These are phyloP conservation scores for Chelonia mydas DNA, from an alignment of 2,797 vertebrate species.

Conservation along the genomic window DNA sequence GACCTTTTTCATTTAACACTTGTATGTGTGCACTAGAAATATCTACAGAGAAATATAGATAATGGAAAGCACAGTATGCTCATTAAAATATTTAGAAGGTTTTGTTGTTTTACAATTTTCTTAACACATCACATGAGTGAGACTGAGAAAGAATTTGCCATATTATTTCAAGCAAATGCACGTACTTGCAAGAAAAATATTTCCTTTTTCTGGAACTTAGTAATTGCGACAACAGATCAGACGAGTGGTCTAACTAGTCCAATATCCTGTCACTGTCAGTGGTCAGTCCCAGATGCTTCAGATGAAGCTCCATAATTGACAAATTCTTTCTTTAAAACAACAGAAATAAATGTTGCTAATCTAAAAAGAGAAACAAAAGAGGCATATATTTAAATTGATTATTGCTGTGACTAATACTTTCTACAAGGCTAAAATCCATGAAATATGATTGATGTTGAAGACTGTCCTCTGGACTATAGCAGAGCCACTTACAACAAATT, in stretches of 20 bases:
- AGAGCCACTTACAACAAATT: too few relatives aligned
- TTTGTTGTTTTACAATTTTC: background rate
- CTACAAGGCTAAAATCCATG: too few relatives aligned
- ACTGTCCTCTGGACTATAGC: too few relatives aligned
- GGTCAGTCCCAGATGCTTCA: too few relatives aligned
- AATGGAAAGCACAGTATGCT: background rate
- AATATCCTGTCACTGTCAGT: background rate
- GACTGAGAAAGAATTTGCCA: background rate
- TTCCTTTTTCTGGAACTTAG: background rate
- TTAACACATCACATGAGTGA: background rate
- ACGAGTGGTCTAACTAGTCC: background rate
- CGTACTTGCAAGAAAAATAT: background rate
- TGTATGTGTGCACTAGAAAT: background rate
- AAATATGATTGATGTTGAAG: too few relatives aligned
- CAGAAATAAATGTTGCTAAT: too few relatives aligned
- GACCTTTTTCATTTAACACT: background rate
- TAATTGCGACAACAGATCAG: background rate
- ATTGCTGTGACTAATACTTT: too few relatives aligned
- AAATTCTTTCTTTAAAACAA: too few relatives aligned
- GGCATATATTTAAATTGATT: too few relatives aligned
- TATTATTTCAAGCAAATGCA: background rate
- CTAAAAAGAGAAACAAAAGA: too few relatives aligned
- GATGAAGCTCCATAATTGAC: too few relatives aligned
- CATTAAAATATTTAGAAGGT: background rate
- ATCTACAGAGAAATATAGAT: background rate